phyloP scores from a whole-genome alignment of 2,888 invertebrate species.

The Ormyrus nitidulus region DNA sequence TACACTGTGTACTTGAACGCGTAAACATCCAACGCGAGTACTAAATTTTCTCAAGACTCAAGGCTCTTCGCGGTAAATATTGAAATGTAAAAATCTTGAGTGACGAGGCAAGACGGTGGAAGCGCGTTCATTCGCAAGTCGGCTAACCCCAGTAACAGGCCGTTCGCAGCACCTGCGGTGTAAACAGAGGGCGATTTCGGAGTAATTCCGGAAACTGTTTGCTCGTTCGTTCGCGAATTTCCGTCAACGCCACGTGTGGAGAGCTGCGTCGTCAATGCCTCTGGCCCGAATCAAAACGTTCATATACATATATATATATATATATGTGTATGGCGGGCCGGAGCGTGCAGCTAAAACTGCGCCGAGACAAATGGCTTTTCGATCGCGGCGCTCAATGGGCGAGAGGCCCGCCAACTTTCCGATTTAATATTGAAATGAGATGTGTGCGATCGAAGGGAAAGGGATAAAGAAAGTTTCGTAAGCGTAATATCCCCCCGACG shows the following conservation, averaged over 20 bases:
- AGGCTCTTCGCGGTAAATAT: too few species aligned
- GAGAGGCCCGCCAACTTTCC: not conserved
- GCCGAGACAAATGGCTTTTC: conserved; percentile 40
- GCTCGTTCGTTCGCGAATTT: conserved; percentile 25
- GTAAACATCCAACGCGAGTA: too few species aligned
- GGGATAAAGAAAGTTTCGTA: too few species aligned
- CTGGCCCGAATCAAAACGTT: conserved; percentile 20
- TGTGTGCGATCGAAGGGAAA: not conserved
- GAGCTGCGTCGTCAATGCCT: conserved; percentile 1
- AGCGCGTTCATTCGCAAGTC: too few species aligned
- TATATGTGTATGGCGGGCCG: not conserved
- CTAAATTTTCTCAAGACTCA: too few species aligned
- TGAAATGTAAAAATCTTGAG: too few species aligned
- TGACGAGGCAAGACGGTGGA: too few species aligned
- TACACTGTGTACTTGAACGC: too few species aligned
- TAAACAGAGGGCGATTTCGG: conserved; percentile 1
- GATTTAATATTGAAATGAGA: conserved; percentile 12
- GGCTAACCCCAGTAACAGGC: not conserved
- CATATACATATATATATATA: not conserved
- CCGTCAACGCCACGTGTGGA: not conserved
- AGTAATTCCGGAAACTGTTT: conserved; percentile 34
- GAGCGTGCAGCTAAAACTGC: not conserved
- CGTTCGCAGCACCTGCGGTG: conserved; percentile 28
- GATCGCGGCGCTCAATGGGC: conserved; percentile 4
- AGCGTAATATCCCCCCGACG: too few species aligned